Evolutionary conservation across 1,140 invertebrate species (phyloP), one percentile per base, ranked within the genome.

Genomic region (Thaumatotibia leucotreta): DNA sequence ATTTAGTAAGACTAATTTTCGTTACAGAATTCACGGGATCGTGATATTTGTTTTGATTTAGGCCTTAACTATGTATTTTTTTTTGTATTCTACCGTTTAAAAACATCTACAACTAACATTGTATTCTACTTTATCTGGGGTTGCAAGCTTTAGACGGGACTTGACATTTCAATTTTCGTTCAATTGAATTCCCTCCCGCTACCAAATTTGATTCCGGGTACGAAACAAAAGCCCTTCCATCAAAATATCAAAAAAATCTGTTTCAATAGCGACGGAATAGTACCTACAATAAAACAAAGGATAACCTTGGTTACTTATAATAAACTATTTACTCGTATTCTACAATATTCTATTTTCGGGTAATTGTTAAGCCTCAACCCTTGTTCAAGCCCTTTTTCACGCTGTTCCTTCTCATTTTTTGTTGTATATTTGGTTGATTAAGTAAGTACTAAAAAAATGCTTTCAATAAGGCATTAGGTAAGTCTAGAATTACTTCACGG

Each of bases 211-310:
- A 58, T 58, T 58, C 24, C 24, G 24, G 24, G 10, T 4, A n/a
- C 23, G 27, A 58, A 58, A 58, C 52, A 58, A 58, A 58, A 58
- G 52, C 52, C 50, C 50, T 52, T 52, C 52, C 27, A 58, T 58
- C 52, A 58, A 58, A 58, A 58, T 58, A 58, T 58, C 24, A 29
- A 58, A 58, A n/a, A 58, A 58, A 27, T 31, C 52, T 29, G 23
- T 58, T 58, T 31, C 52, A 52, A 23, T 27, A 58, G 52, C 52
- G 52, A 23, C 52, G 6, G 1, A 58, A 58, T 58, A 58, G 23
- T 58, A 58, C n/a, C n/a, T n/a, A n/a, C 29, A 27, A 24, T 24
- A 58, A 58, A 58, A 58, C 4, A 58, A 58, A 11, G 1, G 11
- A 20, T 45, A 45, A 45, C n/a, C n/a, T 45, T 45, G 39, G 6